A percentile compares a stretch with the other conserved stretches of the same genome.
Evolutionary conservation across 2,113 vertebrate genomes (phyloP).

Genomic region (Nycticryphes semicollaris): DNA sequence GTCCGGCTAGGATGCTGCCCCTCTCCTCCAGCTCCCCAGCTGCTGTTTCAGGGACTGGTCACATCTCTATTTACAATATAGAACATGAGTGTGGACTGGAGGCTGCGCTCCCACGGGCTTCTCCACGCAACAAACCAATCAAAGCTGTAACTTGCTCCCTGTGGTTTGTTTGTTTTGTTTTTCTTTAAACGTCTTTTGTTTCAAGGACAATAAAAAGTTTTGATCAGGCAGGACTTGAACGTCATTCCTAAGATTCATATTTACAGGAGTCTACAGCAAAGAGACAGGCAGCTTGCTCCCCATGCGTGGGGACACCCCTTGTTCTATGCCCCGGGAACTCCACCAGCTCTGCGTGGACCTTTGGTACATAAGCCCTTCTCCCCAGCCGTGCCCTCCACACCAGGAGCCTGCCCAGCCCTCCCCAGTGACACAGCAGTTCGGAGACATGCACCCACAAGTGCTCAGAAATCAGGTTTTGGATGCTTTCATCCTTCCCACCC

Average conservation of each 20-base stretch:
- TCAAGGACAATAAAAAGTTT: constrained; percentile 74
- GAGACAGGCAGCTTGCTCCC: constrained; percentile 65
- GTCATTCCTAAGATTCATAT: constrained; percentile 78
- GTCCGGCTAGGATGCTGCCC: constrained; percentile 7
- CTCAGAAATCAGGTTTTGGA: background rate
- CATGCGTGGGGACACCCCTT: constrained; percentile 1
- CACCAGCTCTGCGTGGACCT: constrained; percentile 73
- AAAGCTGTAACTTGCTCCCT: constrained; percentile 68
- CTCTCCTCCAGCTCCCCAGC: constrained; percentile 49
- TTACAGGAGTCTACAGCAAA: constrained; percentile 78
- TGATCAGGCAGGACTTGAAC: constrained; percentile 76
- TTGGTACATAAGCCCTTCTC: constrained; percentile 83
- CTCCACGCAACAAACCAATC: constrained; percentile 64
- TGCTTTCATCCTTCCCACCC: constrained; percentile 32
- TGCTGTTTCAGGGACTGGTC: constrained; percentile 56
- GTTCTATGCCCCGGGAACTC: constrained; percentile 64
- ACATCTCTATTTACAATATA: constrained; percentile 71
- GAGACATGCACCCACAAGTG: constrained; percentile 10
- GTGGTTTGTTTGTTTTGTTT: constrained; percentile 20
- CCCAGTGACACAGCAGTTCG: constrained; percentile 42
- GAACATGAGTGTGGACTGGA: constrained; percentile 54
- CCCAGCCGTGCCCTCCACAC: constrained; percentile 51
- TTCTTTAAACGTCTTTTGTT: constrained; percentile 56
- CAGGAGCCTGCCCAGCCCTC: constrained; percentile 61
- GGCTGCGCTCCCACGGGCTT: constrained; percentile 54